Evolutionary conservation across 1,140 invertebrate genomes (phyloP).

Genomic region (Meloidogyne exigua): DNA sequence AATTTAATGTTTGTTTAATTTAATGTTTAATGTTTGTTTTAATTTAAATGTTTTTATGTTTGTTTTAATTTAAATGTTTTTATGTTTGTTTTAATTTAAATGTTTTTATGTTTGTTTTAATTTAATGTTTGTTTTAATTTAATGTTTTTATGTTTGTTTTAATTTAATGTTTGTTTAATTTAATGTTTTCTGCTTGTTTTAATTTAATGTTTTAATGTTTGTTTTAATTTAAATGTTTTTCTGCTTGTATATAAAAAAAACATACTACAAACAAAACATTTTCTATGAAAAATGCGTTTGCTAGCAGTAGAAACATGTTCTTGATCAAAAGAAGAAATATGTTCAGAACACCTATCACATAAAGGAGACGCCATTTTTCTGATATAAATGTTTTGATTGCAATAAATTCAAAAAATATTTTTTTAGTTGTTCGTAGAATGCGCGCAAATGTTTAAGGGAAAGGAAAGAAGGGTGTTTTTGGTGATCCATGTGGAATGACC

Average conservation of each 20-base stretch:
- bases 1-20: too few relatives aligned
- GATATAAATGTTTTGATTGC: background rate
- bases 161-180: too few relatives aligned
- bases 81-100: background rate
- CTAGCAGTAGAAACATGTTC: conserved; percentile 2
- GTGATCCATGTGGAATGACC: conserved; percentile 7
- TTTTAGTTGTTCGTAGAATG: background rate
- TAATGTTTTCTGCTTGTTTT: background rate
- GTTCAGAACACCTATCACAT: conserved; percentile 22
- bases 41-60: background rate
- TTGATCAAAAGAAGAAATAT: conserved; percentile 1
- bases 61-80: background rate
- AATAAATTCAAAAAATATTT: background rate
- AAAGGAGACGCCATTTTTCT: background rate
- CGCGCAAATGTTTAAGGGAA: background rate
- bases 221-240: conserved; percentile 8
- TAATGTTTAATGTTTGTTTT: too few relatives aligned
- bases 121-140: too few relatives aligned
- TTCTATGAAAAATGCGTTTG: conserved; percentile 16
- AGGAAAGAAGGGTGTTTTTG: background rate
- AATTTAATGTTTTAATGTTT: background rate
- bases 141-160: background rate
- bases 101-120: background rate
- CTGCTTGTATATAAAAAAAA: background rate
- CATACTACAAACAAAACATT: conserved; percentile 28